A percentile compares a stretch with the other conserved stretches of the same genome.
phyloP scores from a whole-genome alignment of 1,140 invertebrate species.

The Onthophagus taurus region DNA sequence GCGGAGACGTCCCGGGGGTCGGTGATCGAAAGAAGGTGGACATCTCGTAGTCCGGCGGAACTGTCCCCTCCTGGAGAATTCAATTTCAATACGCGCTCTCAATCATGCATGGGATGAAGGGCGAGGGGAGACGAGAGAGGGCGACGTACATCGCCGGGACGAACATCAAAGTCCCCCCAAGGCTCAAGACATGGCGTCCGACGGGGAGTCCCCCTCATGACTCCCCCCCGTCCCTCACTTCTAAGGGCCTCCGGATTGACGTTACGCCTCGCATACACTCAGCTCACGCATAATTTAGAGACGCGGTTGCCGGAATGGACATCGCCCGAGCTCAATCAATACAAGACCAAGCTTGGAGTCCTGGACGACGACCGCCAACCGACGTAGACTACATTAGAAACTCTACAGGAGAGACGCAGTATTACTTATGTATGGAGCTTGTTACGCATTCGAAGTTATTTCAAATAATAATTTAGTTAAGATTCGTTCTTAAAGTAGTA shows the following conservation, averaged over 20 bases:
- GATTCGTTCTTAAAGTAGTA: no score
- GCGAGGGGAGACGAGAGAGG: slow-evolving; percentile 12
- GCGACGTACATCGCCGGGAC: slow-evolving; percentile 20
- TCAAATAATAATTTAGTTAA: no score
- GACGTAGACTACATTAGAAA: slow-evolving; percentile 6
- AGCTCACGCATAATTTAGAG: slow-evolving; percentile 38
- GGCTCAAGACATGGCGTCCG: slow-evolving; percentile 13
- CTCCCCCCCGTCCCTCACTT: slow-evolving; percentile 12
- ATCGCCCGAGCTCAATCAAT: slow-evolving; percentile 37
- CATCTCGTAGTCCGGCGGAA: background rate
- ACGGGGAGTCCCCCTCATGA: background rate
- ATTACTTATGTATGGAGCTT: no score
- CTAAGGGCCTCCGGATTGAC: slow-evolving; percentile 31
- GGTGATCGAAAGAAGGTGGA: background rate
- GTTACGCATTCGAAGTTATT: no score
- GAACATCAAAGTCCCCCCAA: slow-evolving; percentile 33
- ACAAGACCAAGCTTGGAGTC: slow-evolving; percentile 27
- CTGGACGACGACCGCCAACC: slow-evolving; percentile 27
- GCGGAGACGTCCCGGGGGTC: no score
- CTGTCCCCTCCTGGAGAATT: slow-evolving; percentile 31
- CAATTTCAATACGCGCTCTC: slow-evolving; percentile 38
- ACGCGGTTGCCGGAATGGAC: slow-evolving; percentile 35
- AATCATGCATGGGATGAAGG: slow-evolving; percentile 35
- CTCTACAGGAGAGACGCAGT: no score
- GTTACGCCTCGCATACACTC: slow-evolving; percentile 35